Evolutionary conservation across 2,797 vertebrate species (phyloP).

Genomic region (Varecia variegata): DNA sequence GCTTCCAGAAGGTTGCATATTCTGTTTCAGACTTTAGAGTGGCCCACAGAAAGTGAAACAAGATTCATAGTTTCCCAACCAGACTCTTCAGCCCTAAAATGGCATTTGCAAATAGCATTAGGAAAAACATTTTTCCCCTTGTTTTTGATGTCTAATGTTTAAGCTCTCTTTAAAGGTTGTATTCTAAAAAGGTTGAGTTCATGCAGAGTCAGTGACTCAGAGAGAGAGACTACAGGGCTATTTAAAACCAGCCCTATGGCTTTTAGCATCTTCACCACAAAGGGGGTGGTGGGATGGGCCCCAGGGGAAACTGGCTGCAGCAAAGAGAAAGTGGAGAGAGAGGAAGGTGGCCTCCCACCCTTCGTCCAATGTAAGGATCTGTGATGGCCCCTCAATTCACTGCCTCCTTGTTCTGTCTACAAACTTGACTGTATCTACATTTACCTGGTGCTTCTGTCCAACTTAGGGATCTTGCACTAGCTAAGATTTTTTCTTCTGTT

Average conservation of each 20-base stretch:
- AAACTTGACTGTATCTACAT: rapidly evolving
- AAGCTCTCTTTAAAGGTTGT: conserved; percentile 68
- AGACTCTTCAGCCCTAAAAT: neutral
- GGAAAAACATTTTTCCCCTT: conserved; percentile 28
- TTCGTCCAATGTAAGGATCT: neutral
- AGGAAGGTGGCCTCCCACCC: neutral
- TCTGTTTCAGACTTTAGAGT: neutral
- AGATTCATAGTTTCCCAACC: neutral
- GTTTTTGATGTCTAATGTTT: conserved; percentile 53
- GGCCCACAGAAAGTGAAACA: neutral
- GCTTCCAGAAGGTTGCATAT: neutral
- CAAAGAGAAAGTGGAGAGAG: neutral
- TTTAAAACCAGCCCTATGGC: conserved; percentile 49
- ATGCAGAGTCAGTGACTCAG: neutral
- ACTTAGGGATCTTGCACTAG: neutral
- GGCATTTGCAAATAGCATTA: conserved; percentile 61
- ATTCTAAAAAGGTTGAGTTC: conserved; percentile 68
- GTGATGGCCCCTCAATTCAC: rapidly evolving
- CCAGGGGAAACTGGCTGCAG: neutral
- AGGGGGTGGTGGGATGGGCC: neutral
- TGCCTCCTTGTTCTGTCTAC: too few species aligned
- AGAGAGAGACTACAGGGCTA: conserved; percentile 39
- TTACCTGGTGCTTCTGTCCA: neutral
- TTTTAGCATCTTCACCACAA: neutral
- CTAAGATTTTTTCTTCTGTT: neutral